phyloP scores from a whole-genome alignment of 2,797 vertebrate species.

The Protonibea diacanthus region DNA sequence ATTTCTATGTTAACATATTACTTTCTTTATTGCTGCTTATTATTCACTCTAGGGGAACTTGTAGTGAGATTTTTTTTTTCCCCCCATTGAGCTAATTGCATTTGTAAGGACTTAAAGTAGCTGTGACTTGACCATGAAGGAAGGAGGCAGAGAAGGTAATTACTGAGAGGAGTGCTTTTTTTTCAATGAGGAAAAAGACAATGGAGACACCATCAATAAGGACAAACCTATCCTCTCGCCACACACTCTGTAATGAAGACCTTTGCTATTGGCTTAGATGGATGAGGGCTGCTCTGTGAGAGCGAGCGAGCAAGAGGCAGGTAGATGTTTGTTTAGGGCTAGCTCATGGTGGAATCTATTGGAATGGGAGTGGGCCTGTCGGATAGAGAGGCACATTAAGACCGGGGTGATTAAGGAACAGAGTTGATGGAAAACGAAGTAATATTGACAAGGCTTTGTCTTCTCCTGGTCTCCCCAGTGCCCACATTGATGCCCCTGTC shows the following conservation, averaged over 20 bases:
- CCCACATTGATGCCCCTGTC: conserved; percentile 78
- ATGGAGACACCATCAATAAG: conserved; percentile 84
- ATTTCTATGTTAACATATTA: conserved; percentile 49
- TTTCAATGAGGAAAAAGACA: conserved; percentile 77
- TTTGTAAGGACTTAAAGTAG: conserved; percentile 74
- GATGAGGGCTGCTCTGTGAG: conserved; percentile 75
- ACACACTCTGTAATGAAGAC: conserved; percentile 85
- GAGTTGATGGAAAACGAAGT: conserved; percentile 84
- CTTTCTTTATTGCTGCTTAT: conserved; percentile 53
- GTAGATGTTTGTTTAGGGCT: conserved; percentile 83
- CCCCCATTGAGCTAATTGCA: conserved; percentile 67
- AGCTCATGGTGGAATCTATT: conserved; percentile 78
- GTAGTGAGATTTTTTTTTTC: conserved; percentile 24
- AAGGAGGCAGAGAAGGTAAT: conserved; percentile 76
- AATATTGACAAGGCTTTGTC: conserved; percentile 86
- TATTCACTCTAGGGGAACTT: conserved; percentile 54
- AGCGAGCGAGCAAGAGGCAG: conserved; percentile 71
- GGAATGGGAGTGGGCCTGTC: conserved; percentile 76
- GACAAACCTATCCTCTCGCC: conserved; percentile 78
- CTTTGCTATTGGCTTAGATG: conserved; percentile 83
- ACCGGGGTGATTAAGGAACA: conserved; percentile 85
- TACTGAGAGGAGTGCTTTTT: conserved; percentile 71
- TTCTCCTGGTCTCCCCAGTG: conserved; percentile 72
- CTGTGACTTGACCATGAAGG: conserved; percentile 71
- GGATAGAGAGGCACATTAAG: conserved; percentile 78